Evolutionary conservation across 2,113 vertebrate genomes (phyloP).

Genomic region (Brevimyrus niger): DNA sequence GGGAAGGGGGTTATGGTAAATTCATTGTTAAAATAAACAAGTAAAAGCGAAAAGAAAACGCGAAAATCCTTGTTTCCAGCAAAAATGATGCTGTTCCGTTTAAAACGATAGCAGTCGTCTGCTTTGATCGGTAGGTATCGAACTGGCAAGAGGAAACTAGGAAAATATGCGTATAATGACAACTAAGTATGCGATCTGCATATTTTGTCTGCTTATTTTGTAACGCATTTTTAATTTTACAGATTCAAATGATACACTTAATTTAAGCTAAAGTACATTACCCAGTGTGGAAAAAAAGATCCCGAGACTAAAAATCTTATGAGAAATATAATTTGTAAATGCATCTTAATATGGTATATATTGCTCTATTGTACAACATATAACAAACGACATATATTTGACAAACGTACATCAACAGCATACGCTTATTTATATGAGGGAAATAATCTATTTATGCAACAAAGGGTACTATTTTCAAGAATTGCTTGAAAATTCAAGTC

Average conservation of each 20-base stretch:
- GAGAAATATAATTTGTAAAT: background rate
- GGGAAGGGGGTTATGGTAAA: slow-evolving; percentile 21
- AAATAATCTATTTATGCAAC: background rate
- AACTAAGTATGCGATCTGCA: background rate
- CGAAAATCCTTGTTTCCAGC: background rate
- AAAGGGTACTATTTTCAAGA: background rate
- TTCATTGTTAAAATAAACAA: slow-evolving; percentile 18
- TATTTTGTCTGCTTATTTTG: background rate
- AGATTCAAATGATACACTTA: background rate
- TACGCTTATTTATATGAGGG: background rate
- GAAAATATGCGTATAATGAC: background rate
- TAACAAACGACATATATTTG: background rate
- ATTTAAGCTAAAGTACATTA: background rate
- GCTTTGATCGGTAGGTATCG: slow-evolving; percentile 1
- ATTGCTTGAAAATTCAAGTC: background rate
- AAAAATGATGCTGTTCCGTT: background rate
- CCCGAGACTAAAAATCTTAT: background rate
- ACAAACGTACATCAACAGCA: background rate
- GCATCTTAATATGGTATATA: background rate
- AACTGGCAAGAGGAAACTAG: background rate
- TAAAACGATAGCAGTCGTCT: background rate
- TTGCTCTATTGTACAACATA: background rate
- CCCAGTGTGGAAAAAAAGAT: background rate
- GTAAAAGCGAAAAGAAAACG: background rate
- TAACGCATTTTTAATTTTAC: background rate